Evolutionary conservation across 1,140 invertebrate genomes (phyloP).

Genomic region (Adoxophyes honmai): DNA sequence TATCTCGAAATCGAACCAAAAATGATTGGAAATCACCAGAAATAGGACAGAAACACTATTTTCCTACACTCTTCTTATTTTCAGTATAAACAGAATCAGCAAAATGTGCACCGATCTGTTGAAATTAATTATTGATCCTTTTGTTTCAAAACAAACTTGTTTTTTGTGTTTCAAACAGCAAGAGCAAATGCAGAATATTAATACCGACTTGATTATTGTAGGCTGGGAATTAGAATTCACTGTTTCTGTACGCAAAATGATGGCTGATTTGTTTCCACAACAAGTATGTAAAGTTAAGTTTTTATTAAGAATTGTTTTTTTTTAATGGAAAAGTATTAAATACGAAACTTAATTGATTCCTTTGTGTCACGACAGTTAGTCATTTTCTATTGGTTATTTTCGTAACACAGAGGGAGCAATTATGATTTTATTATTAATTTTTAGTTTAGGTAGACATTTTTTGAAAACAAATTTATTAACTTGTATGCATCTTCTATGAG

Average conservation of each 20-base stretch:
- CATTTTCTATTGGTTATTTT: no score
- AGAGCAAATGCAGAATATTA: conserved; percentile 21
- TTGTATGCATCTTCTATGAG: no score
- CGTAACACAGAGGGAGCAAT: no score
- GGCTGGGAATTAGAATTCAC: conserved; percentile 20
- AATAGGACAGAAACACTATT: no score
- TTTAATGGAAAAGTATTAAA: neutral
- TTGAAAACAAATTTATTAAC: no score
- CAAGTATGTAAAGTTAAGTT: conserved; percentile 31
- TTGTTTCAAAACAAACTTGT: conserved; percentile 21
- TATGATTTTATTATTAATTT: no score
- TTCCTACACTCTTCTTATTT: no score
- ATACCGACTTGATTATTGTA: conserved; percentile 28
- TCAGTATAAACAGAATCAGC: no score
- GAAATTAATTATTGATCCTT: neutral
- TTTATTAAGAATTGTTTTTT: neutral
- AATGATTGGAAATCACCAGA: no score
- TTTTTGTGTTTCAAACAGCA: conserved; percentile 40
- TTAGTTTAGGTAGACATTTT: no score
- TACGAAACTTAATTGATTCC: neutral
- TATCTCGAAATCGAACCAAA: no score
- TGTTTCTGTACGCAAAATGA: conserved; percentile 27
- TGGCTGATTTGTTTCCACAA: conserved; percentile 32
- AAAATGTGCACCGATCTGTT: neutral
- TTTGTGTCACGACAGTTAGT: no score